Evolutionary conservation across 35 echinoderm and acorn worm species (phyloP), one percentile per base, ranked within the genome.

Genomic region (Ptychodera flava): DNA sequence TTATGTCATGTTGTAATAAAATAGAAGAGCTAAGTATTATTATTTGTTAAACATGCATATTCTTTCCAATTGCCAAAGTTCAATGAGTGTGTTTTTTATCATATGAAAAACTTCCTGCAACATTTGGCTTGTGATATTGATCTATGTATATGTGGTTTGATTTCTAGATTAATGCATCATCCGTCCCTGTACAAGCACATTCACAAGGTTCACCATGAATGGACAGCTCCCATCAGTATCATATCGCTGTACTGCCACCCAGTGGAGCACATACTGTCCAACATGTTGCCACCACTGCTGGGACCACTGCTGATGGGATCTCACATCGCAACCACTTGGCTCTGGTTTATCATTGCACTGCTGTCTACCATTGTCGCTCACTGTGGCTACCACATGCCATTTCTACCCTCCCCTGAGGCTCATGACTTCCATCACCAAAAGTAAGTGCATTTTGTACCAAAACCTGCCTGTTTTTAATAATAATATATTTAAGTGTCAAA

Each of bases 361-460:
- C 33, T 89, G 29, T 82, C 81, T 1, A 85, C 85, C 1, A 81
- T 83, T 1, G 76, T 79, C 37, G 85, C 75, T 35, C 92, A 94
- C 35, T 84, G 77, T 22, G 92, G 92, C 0, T 94, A 94, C 35
- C 92, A 94, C 33, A 30, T 94, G 32, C 92, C 92, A 31, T 75
- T 94, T 31, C 34, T 94, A 31, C 85, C 89, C 35, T 90, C 92
- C 0, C 89, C 88, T 31, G 85, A 94, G 35, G 79, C 82, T 0
- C 92, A 94, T 33, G 92, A 94, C 82, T 94, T 80, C 45, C 92
- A 94, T 34, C 92, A 94, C 81, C 77, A 88, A 1, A 94, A 94
- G 92, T 90, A 82, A 93, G 92, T 93, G 30, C 15, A 10, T 10
- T n/a, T 1, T 84, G 33, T 33, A 77, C n/a, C n/a, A n/a, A 15